Base-by-base conservation (phyloP, 1,140 invertebrate species). In the Physella acuta region DNA sequence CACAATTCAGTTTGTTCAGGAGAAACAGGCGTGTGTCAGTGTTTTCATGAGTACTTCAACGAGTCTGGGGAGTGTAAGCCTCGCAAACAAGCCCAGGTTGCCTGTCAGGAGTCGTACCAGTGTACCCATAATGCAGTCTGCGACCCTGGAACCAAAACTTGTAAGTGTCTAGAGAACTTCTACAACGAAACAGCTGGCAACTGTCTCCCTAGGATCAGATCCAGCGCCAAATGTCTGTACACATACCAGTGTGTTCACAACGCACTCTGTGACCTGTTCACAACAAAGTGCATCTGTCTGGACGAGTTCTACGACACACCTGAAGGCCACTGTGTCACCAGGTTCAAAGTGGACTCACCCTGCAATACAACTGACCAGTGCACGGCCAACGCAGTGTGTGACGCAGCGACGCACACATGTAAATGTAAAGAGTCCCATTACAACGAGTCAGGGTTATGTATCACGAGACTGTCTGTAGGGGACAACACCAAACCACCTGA, bases 321-420 rank as follows among this genome's bases (percentile, higher is more conserved):
- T 16, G 24, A 36, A 39, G 69, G 69, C 8, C n/a, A 44, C 5
- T 71, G 69, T 20, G 0, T 33, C 2, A 2, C 8, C 14, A 28
- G 55, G 4, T 53, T 71, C 55, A 52, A 65, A 33, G 62, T 37
- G 8, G 36, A 36, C 20, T 11, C 26, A 17, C n/a, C 51, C 20
- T 71, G 69, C 51, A 71, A 65, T 31, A 36, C 33, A 1, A 71
- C 69, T 2, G 55, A 58, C 5, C 69, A 71, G 61, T 71, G 69
- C 31, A 60, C 58, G 33, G 26, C 17, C 3, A 26, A 26, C 33
- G 58, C 58, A 4, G 26, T 34, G 11, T 60, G 58, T 31, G 17
- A 14, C 34, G 58, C 8, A 14, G 31, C 30, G 20, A 30, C 26
- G 24, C 14, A 34, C 14, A 60, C 24, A 24, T 60, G 58, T 30